A percentile compares a stretch with the other conserved stretches of the same genome.
Conservation (phyloP, 2,888 invertebrate genomes). For the Dasypogon diadema region DNA sequence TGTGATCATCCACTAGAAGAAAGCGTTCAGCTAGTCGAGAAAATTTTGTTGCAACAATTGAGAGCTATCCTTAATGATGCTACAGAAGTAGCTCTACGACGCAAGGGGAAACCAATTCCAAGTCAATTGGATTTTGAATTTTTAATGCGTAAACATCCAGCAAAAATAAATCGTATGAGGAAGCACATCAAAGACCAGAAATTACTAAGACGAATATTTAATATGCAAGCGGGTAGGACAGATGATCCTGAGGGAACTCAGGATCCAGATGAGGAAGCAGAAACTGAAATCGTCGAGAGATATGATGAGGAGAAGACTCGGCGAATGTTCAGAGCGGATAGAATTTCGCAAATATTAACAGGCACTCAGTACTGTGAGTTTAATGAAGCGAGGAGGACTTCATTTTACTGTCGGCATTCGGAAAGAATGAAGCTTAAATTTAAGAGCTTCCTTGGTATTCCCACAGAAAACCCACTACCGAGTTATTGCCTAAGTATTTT, state of each 20-base stretch:
- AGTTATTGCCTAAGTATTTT: slow-evolving; percentile 80
- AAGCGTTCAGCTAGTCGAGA: slow-evolving; percentile 87
- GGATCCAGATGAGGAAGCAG: slow-evolving; percentile 70
- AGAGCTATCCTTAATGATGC: slow-evolving; percentile 82
- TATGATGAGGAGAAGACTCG: slow-evolving; percentile 67
- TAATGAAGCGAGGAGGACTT: slow-evolving; percentile 81
- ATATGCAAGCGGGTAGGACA: slow-evolving; percentile 64
- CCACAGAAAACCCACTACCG: slow-evolving; percentile 72
- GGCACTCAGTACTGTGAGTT: slow-evolving; percentile 80
- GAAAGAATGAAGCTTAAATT: slow-evolving; percentile 72
- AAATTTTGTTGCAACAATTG: slow-evolving; percentile 85
- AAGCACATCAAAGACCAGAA: slow-evolving; percentile 78
- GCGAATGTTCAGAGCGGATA: slow-evolving; percentile 72
- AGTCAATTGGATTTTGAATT: slow-evolving; percentile 80
- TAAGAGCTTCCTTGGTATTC: slow-evolving; percentile 75
- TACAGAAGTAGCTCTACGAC: slow-evolving; percentile 74
- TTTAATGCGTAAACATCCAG: slow-evolving; percentile 83
- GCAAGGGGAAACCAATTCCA: slow-evolving; percentile 74
- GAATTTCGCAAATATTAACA: slow-evolving; percentile 72
- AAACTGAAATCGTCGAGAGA: slow-evolving; percentile 70
- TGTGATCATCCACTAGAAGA: slow-evolving; percentile 83
- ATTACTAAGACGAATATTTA: slow-evolving; percentile 63
- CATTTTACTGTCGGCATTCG: slow-evolving; percentile 74
- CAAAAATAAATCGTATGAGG: slow-evolving; percentile 80
- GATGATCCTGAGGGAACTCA: slow-evolving; percentile 67